Percentiles rank a stretch among this genome's conserved stretches.
Evolutionary conservation across 2,113 vertebrate species (phyloP).

Genomic region (Saccopteryx leptura): DNA sequence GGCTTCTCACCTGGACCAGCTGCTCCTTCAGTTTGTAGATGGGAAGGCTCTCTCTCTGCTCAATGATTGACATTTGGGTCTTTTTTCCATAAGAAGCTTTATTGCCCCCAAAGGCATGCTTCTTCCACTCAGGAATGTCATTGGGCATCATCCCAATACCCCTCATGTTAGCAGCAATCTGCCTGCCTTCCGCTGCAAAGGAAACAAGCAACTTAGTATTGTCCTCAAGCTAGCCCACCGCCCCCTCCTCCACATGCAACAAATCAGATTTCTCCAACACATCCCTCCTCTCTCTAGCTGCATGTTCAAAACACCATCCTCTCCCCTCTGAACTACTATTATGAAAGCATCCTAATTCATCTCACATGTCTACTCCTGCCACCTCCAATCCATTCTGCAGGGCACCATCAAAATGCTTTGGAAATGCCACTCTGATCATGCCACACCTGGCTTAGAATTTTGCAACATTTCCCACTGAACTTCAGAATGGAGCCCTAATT

Average conservation of each 20-base stretch:
- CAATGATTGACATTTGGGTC: slow-evolving; percentile 97
- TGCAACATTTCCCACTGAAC: neutral
- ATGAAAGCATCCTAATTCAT: neutral
- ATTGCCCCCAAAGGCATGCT: slow-evolving; percentile 98
- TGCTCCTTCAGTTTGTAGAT: slow-evolving; percentile 99
- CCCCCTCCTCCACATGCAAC: neutral
- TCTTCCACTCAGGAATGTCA: slow-evolving; percentile 99
- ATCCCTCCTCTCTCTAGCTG: neutral
- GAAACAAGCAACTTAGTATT: neutral
- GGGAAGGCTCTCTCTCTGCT: slow-evolving; percentile 98
- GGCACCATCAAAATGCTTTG: neutral
- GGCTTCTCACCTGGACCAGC: slow-evolving; percentile 94
- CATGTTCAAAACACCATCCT: neutral
- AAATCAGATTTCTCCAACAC: neutral
- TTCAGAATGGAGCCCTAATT: neutral
- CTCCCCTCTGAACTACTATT: neutral
- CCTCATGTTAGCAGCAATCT: slow-evolving; percentile 99
- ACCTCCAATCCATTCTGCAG: neutral
- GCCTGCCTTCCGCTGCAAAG: slow-evolving; percentile 94
- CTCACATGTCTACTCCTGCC: neutral
- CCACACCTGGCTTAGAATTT: neutral
- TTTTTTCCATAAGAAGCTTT: slow-evolving; percentile 99
- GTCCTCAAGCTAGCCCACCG: neutral
- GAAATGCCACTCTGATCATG: slow-evolving; percentile 25
- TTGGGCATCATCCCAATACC: slow-evolving; percentile 99